Conservation (phyloP, 2,797 vertebrate genomes). For the Hydrolagus colliei region DNA sequence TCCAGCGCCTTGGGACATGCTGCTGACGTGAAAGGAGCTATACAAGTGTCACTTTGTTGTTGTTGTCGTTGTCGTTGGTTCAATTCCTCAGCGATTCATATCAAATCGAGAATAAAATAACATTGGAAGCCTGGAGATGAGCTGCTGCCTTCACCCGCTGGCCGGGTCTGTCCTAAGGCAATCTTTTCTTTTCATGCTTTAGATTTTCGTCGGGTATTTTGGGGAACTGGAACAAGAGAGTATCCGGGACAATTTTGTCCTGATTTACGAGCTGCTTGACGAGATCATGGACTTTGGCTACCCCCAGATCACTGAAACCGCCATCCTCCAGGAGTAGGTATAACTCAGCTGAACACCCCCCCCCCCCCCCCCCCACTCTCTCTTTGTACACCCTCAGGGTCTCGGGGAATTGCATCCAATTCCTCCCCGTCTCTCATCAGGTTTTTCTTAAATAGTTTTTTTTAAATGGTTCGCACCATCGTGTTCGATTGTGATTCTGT, state of each 20-base stretch:
- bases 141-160: not conserved
- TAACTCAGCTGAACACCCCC: not conserved
- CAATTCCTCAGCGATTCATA: not conserved
- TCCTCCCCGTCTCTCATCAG: too few relatives aligned
- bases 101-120: not conserved
- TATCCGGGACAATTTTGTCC: constrained; percentile 27
- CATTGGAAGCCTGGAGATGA: not conserved
- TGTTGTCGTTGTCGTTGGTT: too few relatives aligned
- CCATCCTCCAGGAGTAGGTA: constrained; percentile 24
- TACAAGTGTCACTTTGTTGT: too few relatives aligned
- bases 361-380: too few relatives aligned
- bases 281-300: constrained; percentile 29
- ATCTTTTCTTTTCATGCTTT: constrained; percentile 12
- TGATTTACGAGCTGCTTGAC: constrained; percentile 26
- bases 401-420: too few relatives aligned
- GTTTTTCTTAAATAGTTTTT: too few relatives aligned
- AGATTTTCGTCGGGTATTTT: constrained; percentile 28
- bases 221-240: constrained; percentile 25
- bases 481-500: too few relatives aligned
- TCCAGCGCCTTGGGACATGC: too few relatives aligned
- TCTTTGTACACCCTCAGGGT: too few relatives aligned
- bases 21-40: too few relatives aligned
- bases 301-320: constrained; percentile 16
- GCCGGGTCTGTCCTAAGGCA: not conserved
- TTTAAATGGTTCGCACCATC: too few relatives aligned